Conservation (phyloP, 2,888 invertebrate species). For the Sylvicola cinctus region DNA sequence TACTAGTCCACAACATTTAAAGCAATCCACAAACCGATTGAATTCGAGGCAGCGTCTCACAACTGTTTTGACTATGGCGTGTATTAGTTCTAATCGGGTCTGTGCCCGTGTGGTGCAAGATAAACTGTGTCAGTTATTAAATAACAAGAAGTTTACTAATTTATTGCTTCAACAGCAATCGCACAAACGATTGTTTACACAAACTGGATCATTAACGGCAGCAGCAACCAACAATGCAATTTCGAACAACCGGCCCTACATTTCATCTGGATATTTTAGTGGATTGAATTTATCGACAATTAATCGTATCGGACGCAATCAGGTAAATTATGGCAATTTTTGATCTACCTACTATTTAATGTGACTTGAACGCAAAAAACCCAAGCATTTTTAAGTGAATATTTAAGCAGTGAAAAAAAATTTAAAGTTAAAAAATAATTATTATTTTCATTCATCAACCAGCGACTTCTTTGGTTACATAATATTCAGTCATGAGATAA, state of each 20-base stretch:
- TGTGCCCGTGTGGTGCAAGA: slow-evolving; percentile 63
- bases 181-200: background rate
- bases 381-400: too few relatives aligned
- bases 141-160: slow-evolving; percentile 31
- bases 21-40: too few relatives aligned
- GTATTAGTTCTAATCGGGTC: slow-evolving; percentile 62
- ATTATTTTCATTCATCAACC: too few relatives aligned
- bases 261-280: background rate
- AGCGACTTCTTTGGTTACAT: too few relatives aligned
- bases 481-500: too few relatives aligned
- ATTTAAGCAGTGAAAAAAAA: too few relatives aligned
- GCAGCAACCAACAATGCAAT: background rate
- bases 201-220: background rate
- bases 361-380: too few relatives aligned
- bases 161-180: background rate
- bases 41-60: slow-evolving; percentile 23
- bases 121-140: slow-evolving; percentile 58
- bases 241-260: background rate
- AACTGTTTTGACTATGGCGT: slow-evolving; percentile 64
- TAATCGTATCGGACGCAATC: too few relatives aligned
- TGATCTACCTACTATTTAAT: too few relatives aligned
- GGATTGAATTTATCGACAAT: background rate
- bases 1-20: too few relatives aligned
- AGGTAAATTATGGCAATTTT: too few relatives aligned
- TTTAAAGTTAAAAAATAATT: too few relatives aligned